These are phyloP conservation scores for Phaedon cochleariae DNA, from an alignment of 2,888 invertebrate species.

Conservation along the genomic window DNA sequence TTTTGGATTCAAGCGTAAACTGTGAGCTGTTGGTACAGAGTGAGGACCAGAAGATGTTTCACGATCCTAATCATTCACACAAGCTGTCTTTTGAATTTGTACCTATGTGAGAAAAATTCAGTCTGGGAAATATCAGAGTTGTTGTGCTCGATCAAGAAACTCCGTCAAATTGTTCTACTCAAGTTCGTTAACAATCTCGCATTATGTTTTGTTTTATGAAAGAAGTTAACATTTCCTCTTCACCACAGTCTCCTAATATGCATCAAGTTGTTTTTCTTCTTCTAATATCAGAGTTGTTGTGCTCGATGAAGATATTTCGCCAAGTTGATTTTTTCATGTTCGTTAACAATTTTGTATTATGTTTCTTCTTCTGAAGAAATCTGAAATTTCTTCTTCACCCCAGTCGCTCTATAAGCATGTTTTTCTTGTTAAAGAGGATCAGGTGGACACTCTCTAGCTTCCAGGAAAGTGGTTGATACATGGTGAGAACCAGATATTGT, in stretches of 20 bases:
- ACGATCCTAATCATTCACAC: no score
- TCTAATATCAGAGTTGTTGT: neutral
- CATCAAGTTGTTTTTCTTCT: no score
- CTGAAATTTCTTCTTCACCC: neutral
- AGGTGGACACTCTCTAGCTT: no score
- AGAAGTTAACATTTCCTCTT: no score
- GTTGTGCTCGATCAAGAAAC: neutral
- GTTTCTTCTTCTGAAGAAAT: neutral
- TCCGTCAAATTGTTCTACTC: neutral
- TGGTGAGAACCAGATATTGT: no score
- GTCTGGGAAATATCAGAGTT: neutral
- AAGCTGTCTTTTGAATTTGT: no score
- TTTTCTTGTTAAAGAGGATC: neutral
- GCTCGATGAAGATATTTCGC: neutral
- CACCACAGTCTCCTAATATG: no score
- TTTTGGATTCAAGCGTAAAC: no score
- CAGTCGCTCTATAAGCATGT: neutral
- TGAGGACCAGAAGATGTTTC: no score
- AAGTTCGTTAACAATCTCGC: neutral
- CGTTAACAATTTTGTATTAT: neutral
- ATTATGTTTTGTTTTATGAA: neutral
- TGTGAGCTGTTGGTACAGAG: no score
- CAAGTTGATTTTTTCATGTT: neutral
- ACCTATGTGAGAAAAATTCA: no score
- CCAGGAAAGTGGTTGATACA: no score